These are phyloP conservation scores for Coecobrya sp. DNA, from an alignment of 2,888 invertebrate genomes.

Conservation along the genomic window DNA sequence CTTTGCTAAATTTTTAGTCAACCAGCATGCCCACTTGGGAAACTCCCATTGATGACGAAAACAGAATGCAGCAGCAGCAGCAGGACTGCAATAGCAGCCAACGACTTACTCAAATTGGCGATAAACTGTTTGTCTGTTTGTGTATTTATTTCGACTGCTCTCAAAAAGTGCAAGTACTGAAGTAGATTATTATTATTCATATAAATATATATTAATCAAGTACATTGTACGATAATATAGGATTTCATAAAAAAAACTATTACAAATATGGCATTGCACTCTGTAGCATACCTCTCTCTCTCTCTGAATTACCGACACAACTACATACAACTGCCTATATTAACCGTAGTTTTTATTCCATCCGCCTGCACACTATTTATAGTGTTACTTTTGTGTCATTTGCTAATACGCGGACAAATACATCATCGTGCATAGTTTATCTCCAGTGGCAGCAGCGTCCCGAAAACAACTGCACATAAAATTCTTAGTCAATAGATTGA, in stretches of 20 bases:
- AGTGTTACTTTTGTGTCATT: neutral
- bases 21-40: constrained; percentile 9
- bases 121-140: neutral
- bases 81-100: neutral
- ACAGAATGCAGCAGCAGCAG: neutral
- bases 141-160: neutral
- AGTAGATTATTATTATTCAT: neutral
- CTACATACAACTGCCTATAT: neutral
- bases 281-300: neutral
- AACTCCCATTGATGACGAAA: constrained; percentile 60
- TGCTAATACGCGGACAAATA: neutral
- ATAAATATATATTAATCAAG: neutral
- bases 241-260: neutral
- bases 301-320: neutral
- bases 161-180: neutral
- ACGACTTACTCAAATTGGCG: neutral
- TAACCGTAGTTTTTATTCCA: neutral
- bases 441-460: neutral
- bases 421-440: neutral
- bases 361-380: neutral
- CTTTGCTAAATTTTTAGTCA: neutral
- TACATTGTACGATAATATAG: neutral
- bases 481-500: constrained; percentile 7
- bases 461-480: constrained; percentile 9
- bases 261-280: neutral